Percentiles rank a stretch among this genome's conserved stretches.
Evolutionary conservation across 2,113 vertebrate species (phyloP).

Genomic region (Hystrix cristata): DNA sequence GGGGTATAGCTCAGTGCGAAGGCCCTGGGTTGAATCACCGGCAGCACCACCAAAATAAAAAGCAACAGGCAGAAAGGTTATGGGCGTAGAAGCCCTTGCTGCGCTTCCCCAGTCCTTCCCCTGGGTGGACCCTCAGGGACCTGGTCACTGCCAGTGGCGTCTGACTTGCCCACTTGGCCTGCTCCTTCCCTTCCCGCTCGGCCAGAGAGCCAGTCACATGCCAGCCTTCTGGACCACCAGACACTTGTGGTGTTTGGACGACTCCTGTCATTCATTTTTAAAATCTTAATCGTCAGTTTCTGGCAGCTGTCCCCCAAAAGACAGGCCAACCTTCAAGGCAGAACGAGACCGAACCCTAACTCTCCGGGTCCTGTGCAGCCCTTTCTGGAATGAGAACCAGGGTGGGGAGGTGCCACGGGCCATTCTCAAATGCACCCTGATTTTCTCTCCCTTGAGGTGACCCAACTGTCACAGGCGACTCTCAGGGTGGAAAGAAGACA

Average conservation of each 20-base stretch:
- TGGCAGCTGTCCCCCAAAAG: neutral
- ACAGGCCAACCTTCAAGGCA: neutral
- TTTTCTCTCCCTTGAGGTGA: no score
- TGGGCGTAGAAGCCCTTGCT: neutral
- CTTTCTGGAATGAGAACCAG: neutral
- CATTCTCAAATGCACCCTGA: neutral
- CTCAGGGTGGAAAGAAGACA: neutral
- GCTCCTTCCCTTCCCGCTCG: neutral
- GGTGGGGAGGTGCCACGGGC: rapidly evolving
- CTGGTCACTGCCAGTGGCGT: neutral
- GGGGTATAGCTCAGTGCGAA: neutral
- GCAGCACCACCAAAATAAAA: neutral
- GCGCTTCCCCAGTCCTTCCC: rapidly evolving
- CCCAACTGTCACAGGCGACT: no score
- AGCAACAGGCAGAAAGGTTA: neutral
- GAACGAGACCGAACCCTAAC: rapidly evolving
- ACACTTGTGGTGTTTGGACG: rapidly evolving
- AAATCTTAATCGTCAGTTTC: neutral
- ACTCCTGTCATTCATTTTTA: neutral
- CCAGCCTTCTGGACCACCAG: neutral
- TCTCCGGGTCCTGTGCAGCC: neutral
- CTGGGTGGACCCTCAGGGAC: no score
- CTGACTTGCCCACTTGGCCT: neutral
- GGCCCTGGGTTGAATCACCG: neutral
- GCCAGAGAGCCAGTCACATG: rapidly evolving